These are phyloP conservation scores for human (Homo sapiens) DNA, from an alignment of 2,113 vertebrate species.

Conservation along the genomic window GRCh38 chr14:88742501-88743000, in stretches of 20 bases:
- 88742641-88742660: neutral
- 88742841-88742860: neutral
- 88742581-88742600: slow-evolving; percentile 3
- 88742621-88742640: neutral
- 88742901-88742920: neutral
- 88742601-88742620: neutral
- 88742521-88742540: neutral
- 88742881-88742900: neutral
- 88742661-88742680: neutral
- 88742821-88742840: slow-evolving; percentile 17
- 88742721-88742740: neutral
- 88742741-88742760: neutral
- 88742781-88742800: neutral
- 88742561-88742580: neutral
- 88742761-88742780: neutral
- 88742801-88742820: slow-evolving; percentile 14
- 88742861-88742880: neutral
- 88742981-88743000: neutral
- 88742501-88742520: neutral
- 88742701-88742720: neutral
- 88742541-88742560: neutral
- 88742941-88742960: neutral
- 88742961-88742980: neutral
- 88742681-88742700: slow-evolving; percentile 1
- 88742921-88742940: neutral